Percentiles rank a stretch among this genome's conserved stretches.
phyloP scores from a whole-genome alignment of 2,888 invertebrate species.

The Drosophila maculinotata region DNA sequence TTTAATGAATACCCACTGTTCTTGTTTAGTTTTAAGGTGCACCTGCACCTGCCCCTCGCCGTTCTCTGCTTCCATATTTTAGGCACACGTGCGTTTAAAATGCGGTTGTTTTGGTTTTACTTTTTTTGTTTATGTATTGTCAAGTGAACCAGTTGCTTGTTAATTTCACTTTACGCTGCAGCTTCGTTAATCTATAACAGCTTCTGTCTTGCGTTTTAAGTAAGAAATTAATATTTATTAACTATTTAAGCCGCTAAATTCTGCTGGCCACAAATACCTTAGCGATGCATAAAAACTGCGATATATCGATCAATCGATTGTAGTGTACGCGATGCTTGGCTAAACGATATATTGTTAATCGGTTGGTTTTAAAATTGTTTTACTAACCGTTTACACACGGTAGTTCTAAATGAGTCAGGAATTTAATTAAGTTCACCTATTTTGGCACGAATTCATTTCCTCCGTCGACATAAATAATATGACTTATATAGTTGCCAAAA shows the following conservation, averaged over 20 bases:
- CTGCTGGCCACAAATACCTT: constrained; percentile 28
- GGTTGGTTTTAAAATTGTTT: background rate
- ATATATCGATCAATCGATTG: background rate
- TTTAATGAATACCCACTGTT: constrained; percentile 89
- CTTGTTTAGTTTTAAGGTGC: constrained; percentile 92
- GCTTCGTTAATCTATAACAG: background rate
- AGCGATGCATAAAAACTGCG: constrained; percentile 20
- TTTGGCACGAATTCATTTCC: too few species aligned
- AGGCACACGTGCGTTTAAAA: constrained; percentile 70
- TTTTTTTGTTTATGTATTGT: constrained; percentile 1
- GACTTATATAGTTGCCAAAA: too few species aligned
- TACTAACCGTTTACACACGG: too few species aligned
- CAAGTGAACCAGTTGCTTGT: background rate
- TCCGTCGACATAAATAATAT: too few species aligned
- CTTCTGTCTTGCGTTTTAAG: constrained; percentile 1
- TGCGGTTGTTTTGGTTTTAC: constrained; percentile 15
- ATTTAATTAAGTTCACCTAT: too few species aligned
- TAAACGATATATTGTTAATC: too few species aligned
- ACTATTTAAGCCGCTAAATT: constrained; percentile 15
- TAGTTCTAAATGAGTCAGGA: too few species aligned
- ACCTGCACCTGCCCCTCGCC: constrained; percentile 90
- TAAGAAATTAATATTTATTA: constrained; percentile 14
- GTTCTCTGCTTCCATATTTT: constrained; percentile 82
- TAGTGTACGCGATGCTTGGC: too few species aligned
- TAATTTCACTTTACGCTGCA: background rate